Base-by-base conservation (phyloP, 2,113 vertebrate genomes). In the Hippoglossus stenolepis region DNA sequence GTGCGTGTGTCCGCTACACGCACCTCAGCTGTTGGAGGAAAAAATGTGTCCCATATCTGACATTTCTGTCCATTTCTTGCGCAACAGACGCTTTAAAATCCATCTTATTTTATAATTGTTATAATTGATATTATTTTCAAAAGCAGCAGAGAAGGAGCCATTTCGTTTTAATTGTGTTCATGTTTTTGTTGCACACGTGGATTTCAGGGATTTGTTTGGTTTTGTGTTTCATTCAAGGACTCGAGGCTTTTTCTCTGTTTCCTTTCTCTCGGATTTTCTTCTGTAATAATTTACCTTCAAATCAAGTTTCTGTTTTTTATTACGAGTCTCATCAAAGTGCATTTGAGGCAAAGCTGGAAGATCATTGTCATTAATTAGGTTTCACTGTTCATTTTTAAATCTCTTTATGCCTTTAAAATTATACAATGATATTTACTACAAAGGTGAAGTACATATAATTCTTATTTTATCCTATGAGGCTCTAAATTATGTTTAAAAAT, bases 181-280 rank as follows among this genome's bases (percentile, higher is more conserved):
- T 59, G 10, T 62, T 70, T 40, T 5, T 67, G 2, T 43, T 38
- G 4, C 75, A 67, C 74, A 43, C 62, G 65, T 53, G 70, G 13
- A 54, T 17, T 2, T 62, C 1, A 17, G 31, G 26, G 0, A 31
- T 20, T 26, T 38, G 11, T 61, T 24, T 23, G 13, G 12, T 24
- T 47, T 3, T 58, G 49, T 58, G 12, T 31, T 54, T 56, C 47
- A 40, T 45, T 68, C 28, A 64, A 51, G 23, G 31, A 47, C 40
- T 59, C 21, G 20, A n/a, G 18, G 53, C 15, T 61, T 51, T 38
- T 28, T 13, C 8, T 0, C 21, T 28, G 9, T 56, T 35, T 51
- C 24, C 23, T 0, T 53, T 31, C 45, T 21, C 47, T 0, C 18
- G 18, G 4, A 53, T 53, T 8, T 53, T 53, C 2, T 49, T 54